A percentile compares a stretch with the other conserved stretches of the same genome.
Conservation (phyloP, 2,113 vertebrate species). For the Ciconia boyciana region DNA sequence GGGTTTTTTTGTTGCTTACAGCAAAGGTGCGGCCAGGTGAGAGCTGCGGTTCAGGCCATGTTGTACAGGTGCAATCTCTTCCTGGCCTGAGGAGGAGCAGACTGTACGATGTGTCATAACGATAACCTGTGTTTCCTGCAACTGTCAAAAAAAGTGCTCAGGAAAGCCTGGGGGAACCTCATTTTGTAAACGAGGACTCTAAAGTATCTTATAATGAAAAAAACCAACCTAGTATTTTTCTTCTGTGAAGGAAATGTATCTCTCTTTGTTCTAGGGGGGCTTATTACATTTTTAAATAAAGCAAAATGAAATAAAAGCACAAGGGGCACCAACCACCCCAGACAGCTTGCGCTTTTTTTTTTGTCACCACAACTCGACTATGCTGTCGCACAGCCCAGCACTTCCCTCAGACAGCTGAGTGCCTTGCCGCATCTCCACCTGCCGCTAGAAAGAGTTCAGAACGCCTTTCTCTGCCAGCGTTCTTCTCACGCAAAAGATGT, state of each 20-base stretch:
- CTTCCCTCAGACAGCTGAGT: rapidly evolving
- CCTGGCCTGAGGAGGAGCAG: neutral
- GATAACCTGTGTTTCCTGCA: neutral
- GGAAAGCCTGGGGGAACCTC: neutral
- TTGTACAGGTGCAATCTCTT: rapidly evolving
- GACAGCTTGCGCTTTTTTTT: rapidly evolving
- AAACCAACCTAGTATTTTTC: conserved; percentile 6
- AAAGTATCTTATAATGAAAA: neutral
- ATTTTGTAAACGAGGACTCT: neutral
- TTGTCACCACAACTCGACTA: rapidly evolving
- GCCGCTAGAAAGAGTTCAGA: rapidly evolving
- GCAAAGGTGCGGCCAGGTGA: neutral
- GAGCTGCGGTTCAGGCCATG: rapidly evolving
- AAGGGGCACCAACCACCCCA: neutral
- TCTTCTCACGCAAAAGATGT: neutral
- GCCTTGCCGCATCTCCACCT: rapidly evolving
- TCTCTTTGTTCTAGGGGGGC: neutral
- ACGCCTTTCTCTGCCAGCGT: no score
- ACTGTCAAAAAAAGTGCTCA: neutral
- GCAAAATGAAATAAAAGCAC: neutral
- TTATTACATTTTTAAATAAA: conserved; percentile 12
- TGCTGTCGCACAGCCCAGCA: rapidly evolving
- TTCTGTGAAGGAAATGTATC: conserved; percentile 66
- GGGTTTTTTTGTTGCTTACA: neutral
- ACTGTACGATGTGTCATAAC: no score